Evolutionary conservation across 2,797 vertebrate genomes (phyloP).

Genomic region (Cyprinodon diabolis): DNA sequence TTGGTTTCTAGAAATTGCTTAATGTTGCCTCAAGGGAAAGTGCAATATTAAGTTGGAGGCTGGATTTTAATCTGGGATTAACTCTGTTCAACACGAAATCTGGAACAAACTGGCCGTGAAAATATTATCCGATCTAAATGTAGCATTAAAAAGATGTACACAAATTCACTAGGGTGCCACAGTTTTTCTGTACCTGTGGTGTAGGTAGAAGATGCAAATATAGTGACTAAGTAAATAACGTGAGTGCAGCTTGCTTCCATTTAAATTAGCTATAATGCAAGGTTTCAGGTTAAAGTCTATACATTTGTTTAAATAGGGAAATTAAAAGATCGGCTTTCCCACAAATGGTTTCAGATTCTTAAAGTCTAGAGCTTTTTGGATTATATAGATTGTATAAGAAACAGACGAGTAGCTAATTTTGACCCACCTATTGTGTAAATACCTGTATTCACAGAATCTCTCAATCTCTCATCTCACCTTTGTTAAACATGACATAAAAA

Average conservation of each 20-base stretch:
- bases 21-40: not conserved
- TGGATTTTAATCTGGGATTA: not conserved
- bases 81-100: not conserved
- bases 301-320: not conserved
- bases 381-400: not conserved
- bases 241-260: not conserved
- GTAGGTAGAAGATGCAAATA: not conserved
- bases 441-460: too few relatives aligned
- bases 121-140: too few relatives aligned
- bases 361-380: not conserved
- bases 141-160: too few relatives aligned
- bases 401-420: too few relatives aligned
- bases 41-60: not conserved
- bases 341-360: not conserved
- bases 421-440: too few relatives aligned
- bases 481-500: not conserved
- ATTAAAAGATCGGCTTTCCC: not conserved
- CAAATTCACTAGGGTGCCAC: not conserved
- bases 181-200: not conserved
- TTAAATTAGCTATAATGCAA: not conserved
- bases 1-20: not conserved
- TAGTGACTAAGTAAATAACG: not conserved
- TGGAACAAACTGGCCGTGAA: not conserved
- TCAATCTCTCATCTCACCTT: too few relatives aligned
- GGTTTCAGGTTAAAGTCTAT: not conserved